phyloP scores from a whole-genome alignment of 2,113 vertebrate genomes.

The Rhabdornis inornatus region DNA sequence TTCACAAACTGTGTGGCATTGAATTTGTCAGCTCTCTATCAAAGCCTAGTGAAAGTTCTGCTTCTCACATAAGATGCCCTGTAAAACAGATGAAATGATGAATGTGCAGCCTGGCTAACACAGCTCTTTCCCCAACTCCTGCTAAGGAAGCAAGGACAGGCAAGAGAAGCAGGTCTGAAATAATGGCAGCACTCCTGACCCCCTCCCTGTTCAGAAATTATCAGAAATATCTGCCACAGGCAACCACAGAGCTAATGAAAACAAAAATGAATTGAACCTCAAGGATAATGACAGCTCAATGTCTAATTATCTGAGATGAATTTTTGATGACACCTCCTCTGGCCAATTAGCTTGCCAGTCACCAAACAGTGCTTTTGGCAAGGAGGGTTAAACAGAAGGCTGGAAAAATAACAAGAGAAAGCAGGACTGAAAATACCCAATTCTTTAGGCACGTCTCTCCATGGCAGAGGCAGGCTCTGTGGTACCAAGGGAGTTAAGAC shows the following conservation, averaged over 20 bases:
- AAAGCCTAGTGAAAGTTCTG: not conserved
- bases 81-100: not conserved
- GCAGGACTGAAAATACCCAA: not conserved
- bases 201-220: not conserved
- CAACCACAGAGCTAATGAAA: not conserved
- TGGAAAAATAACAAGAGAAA: not conserved
- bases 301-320: conserved; percentile 47
- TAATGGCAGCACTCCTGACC: not conserved
- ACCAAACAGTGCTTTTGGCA: not conserved
- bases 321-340: conserved; percentile 7
- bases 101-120: not conserved
- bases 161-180: not conserved
- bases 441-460: not conserved
- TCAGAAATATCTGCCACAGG: conserved; percentile 7
- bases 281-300: conserved; percentile 1
- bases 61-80: not conserved
- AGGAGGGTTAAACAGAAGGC: not conserved
- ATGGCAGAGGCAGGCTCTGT: not conserved
- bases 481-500: not conserved
- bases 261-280: conserved; percentile 17
- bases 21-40: not conserved
- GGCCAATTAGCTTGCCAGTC: not conserved
- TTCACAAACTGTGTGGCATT: not conserved
- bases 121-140: not conserved
- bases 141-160: not conserved